phyloP scores from a whole-genome alignment of 2,113 vertebrate species.

The Vicugna pacos region DNA sequence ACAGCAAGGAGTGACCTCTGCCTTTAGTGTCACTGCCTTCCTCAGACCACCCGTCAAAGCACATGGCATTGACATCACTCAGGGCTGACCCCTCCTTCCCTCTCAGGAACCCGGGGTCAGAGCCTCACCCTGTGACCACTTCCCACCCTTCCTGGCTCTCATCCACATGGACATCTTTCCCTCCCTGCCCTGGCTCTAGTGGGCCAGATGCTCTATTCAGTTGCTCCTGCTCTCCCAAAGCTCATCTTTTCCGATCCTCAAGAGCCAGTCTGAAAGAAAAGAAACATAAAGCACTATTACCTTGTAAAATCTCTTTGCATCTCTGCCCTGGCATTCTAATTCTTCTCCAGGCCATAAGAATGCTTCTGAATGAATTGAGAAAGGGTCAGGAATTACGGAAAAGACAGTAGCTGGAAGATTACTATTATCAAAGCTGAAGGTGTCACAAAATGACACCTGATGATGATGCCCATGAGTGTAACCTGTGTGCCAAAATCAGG shows the following conservation, averaged over 20 bases:
- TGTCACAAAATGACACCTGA: accelerated
- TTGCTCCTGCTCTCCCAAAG: too few relatives aligned
- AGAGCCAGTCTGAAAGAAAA: not conserved
- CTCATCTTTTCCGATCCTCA: not conserved
- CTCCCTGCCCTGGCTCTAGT: too few relatives aligned
- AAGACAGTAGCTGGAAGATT: not conserved
- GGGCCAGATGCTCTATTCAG: accelerated
- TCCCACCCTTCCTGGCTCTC: not conserved
- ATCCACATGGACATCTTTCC: accelerated
- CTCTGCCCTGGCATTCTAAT: accelerated
- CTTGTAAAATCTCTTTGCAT: not conserved
- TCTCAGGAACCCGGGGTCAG: not conserved
- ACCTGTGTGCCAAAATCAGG: accelerated
- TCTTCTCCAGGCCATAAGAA: not conserved
- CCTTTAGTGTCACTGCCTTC: not conserved
- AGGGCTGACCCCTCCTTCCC: accelerated
- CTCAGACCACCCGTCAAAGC: too few relatives aligned
- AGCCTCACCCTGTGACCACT: accelerated
- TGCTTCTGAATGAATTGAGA: not conserved
- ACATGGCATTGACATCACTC: accelerated
- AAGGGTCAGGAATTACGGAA: not conserved
- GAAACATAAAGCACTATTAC: not conserved
- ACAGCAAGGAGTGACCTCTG: accelerated
- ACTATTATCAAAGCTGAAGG: not conserved
- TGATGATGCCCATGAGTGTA: accelerated